Percentiles rank a stretch among this genome's conserved stretches.
phyloP scores from a whole-genome alignment of 1,140 invertebrate species.

The Drosophila punjabiensis region DNA sequence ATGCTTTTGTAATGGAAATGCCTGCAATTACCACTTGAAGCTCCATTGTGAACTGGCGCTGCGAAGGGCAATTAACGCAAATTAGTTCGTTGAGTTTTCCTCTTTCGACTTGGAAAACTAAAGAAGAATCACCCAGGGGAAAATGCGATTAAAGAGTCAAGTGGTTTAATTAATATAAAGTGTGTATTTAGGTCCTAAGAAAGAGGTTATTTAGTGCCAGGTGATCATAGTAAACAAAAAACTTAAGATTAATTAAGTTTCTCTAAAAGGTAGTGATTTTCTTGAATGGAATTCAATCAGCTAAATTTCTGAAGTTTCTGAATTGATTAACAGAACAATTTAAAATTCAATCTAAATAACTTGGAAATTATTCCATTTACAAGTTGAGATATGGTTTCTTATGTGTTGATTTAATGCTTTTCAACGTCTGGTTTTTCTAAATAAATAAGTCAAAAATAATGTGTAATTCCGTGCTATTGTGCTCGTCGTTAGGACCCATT shows the following conservation, averaged over 20 bases:
- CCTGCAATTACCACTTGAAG: slow-evolving; percentile 59
- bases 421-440: not conserved
- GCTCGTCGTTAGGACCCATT: slow-evolving; percentile 17
- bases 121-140: slow-evolving; percentile 21
- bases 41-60: slow-evolving; percentile 45
- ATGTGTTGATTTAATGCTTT: not conserved
- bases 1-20: slow-evolving; percentile 66
- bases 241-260: not conserved
- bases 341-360: not conserved
- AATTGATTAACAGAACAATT: not conserved
- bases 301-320: not conserved
- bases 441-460: slow-evolving; percentile 35
- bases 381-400: not conserved
- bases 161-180: slow-evolving; percentile 40
- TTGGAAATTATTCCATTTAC: not conserved
- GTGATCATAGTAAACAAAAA: not conserved
- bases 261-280: not conserved
- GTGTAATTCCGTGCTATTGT: not conserved
- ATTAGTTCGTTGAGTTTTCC: slow-evolving; percentile 46
- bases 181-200: slow-evolving; percentile 1
- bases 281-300: not conserved
- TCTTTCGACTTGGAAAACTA: slow-evolving; percentile 14
- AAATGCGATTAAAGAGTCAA: slow-evolving; percentile 19
- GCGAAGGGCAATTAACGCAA: slow-evolving; percentile 45
- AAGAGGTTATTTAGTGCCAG: not conserved